A percentile compares a stretch with the other conserved stretches of the same genome.
Conservation (phyloP, 92 coral and sea anemone species). For the Siderastrea radians region DNA sequence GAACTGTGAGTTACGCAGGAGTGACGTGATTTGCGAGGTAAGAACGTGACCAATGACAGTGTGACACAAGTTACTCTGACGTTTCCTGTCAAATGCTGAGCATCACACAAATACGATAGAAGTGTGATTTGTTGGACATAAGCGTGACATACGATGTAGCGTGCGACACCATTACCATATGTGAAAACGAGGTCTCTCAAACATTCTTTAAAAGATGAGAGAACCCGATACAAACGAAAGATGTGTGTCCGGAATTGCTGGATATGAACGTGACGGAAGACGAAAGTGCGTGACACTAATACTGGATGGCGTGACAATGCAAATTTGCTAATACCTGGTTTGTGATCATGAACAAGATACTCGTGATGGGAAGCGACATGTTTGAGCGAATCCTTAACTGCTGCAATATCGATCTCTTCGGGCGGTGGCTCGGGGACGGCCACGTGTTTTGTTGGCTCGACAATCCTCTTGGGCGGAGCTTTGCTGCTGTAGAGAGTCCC, state of each 20-base stretch:
- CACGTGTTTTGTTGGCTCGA: slow-evolving; percentile 60
- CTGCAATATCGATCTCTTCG: slow-evolving; percentile 15
- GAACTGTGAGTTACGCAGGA: too few species aligned
- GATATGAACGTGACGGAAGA: background rate
- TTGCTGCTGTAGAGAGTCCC: slow-evolving; percentile 87
- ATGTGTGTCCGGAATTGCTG: background rate
- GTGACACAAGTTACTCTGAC: background rate
- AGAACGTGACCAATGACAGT: background rate
- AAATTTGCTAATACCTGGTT: slow-evolving; percentile 38
- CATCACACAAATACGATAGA: background rate
- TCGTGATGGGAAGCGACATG: slow-evolving; percentile 13
- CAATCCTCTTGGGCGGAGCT: slow-evolving; percentile 85
- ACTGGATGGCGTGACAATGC: slow-evolving; percentile 11
- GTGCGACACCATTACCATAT: background rate
- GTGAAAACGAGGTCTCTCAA: too few species aligned
- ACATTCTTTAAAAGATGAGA: too few species aligned
- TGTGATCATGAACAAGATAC: slow-evolving; percentile 17
- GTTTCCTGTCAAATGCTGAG: background rate
- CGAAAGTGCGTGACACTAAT: slow-evolving; percentile 8
- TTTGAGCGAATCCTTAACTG: slow-evolving; percentile 20
- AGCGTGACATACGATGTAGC: background rate
- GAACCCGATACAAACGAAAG: too few species aligned
- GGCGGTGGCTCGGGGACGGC: background rate
- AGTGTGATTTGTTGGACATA: background rate
- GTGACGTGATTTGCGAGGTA: background rate